Evolutionary conservation across 2,888 invertebrate species (phyloP), one percentile per base, ranked within the genome.

Genomic region (Hypolimnas misippus): DNA sequence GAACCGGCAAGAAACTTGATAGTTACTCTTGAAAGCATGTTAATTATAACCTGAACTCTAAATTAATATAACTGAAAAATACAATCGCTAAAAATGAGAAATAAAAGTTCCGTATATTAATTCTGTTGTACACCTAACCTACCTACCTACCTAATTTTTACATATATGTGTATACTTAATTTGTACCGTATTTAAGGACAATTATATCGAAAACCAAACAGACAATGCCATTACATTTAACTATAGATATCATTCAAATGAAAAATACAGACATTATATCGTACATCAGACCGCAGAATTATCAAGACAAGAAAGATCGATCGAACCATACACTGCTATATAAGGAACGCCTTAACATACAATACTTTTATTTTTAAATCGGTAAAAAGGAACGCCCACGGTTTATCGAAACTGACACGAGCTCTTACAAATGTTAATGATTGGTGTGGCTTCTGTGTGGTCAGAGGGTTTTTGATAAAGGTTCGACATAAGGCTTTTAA

Each of bases 391-490:
- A 35, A 49, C 6, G 16, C 16, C 49, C 38, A 16, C 40, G 38
- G 38, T 17, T 35, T 50, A 57, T 19, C 57, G 25, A 17, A 50
- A 2, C 19, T 58, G 57, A 58, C 40, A 31, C 50, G 52, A 58
- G 42, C 52, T 51, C 40, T 16, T 58, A 58, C n/a, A 21, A 42
- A 50, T 51, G 29, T 33, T 29, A 51, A 35, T 53, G 44, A 53
- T 19, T 42, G 29, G 29, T 58, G 25, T 31, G 44, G 33, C 52
- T 59, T 52, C 52, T 59, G 58, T 42, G 58, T 59, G 58, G 58
- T 59, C 58, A 49, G 25, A 14, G 5, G n/a, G 25, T 1, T 44
- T 25, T 49, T 49, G 49, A 29, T 21, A 25, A 49, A 25, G 49
- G 49, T 49, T 7, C 29, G 49, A 49, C 42, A 16, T 42, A 14